Evolutionary conservation across 2,797 vertebrate genomes (phyloP).

Genomic region (Alca torda): DNA sequence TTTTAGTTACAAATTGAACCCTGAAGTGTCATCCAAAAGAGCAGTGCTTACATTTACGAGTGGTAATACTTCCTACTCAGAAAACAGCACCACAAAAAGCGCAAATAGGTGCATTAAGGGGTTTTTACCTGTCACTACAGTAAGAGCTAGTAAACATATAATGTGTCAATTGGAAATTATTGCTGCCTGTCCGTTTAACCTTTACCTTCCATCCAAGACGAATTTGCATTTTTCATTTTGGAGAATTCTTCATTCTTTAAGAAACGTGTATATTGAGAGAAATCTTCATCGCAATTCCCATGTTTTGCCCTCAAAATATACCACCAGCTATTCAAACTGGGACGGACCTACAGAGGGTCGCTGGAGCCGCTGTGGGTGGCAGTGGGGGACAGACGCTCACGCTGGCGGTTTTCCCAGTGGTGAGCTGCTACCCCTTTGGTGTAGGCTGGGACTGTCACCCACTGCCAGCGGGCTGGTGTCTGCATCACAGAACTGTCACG

Average conservation of each 20-base stretch:
- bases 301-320: neutral
- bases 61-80: neutral
- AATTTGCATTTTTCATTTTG: neutral
- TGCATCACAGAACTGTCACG: neutral
- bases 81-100: neutral
- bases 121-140: neutral
- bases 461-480: neutral
- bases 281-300: neutral
- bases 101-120: neutral
- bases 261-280: neutral
- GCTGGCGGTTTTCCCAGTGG: neutral
- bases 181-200: neutral
- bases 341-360: neutral
- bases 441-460: neutral
- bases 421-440: neutral
- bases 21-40: neutral
- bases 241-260: neutral
- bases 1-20: neutral
- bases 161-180: neutral
- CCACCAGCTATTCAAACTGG: neutral
- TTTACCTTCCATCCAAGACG: neutral
- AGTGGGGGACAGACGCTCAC: neutral
- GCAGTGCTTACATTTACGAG: neutral
- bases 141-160: neutral
- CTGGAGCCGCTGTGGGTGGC: neutral